These are phyloP conservation scores for Gobius niger DNA, from an alignment of 2,113 vertebrate genomes.

Conservation along the genomic window DNA sequence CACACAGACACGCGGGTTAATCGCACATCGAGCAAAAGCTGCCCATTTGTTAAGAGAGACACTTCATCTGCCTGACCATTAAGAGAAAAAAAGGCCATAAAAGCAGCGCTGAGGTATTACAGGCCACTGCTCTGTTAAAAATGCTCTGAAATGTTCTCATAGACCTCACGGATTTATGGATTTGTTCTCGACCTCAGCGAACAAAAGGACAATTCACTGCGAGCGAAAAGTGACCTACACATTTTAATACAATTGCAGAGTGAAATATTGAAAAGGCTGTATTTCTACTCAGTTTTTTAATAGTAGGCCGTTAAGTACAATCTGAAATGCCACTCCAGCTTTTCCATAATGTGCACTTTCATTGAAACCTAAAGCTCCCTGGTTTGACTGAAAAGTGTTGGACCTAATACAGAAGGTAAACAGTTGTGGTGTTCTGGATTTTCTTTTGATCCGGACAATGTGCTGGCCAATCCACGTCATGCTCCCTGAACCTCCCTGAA, in stretches of 20 bases:
- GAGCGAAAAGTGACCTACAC: background rate
- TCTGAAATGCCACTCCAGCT: too few species aligned
- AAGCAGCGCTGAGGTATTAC: slow-evolving; percentile 36
- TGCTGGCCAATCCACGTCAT: too few species aligned
- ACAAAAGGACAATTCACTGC: slow-evolving; percentile 3
- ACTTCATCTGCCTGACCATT: slow-evolving; percentile 62
- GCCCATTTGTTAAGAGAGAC: slow-evolving; percentile 68
- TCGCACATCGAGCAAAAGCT: slow-evolving; percentile 68
- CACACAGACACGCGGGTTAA: slow-evolving; percentile 71
- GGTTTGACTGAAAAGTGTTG: too few species aligned
- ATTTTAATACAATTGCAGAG: background rate
- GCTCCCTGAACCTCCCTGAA: too few species aligned
- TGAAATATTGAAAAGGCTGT: too few species aligned
- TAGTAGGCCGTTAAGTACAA: too few species aligned
- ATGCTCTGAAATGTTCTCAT: slow-evolving; percentile 19
- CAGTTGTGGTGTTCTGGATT: too few species aligned
- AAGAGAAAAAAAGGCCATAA: slow-evolving; percentile 21
- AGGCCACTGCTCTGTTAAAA: slow-evolving; percentile 15
- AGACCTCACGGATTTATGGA: background rate
- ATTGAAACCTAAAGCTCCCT: too few species aligned
- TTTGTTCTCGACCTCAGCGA: background rate
- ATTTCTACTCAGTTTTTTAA: too few species aligned
- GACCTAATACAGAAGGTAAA: too few species aligned
- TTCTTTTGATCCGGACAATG: too few species aligned
- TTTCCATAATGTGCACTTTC: too few species aligned